Base-by-base conservation (phyloP, 2,888 invertebrate genomes). In the Drosophila dives region DNA sequence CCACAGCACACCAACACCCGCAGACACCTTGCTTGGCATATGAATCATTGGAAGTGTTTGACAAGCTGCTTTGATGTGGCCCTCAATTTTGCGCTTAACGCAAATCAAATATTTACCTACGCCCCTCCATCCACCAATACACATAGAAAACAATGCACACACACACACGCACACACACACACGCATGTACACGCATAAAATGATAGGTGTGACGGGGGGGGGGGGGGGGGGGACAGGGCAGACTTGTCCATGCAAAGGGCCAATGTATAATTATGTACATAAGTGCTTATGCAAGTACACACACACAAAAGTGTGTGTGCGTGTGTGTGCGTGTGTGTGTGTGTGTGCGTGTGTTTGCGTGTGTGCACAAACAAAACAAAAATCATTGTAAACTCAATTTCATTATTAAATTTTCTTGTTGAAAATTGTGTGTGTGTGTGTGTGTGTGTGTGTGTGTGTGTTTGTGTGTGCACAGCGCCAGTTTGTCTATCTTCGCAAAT, bases 331-430 rank as follows among this genome's bases (percentile, higher is more conserved):
- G 54, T n/a, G 23, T 23, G 23, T 29, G 55, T 50, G 62, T 66
- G 75, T 48, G 33, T 38, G 6, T 51, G 50, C 40, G 23, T 40
- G 36, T 40, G 29, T 38, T 51, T 20, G 53, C 53, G 62, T 66
- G 67, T 66, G 60, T 55, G 51, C 54, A 55, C 53, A 88, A 87
- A 81, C 83, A 87, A 89, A 84, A 78, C 90, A 86, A 86, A 90
- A 90, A 86, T 89, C 81, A 85, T 89, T 85, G 90, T 89, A 89
- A 90, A 90, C 89, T 85, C 79, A 89, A 85, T 85, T 85, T 83
- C 85, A 90, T 90, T 85, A 85, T 85, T 85, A 81, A 83, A 90
- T 86, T 90, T 81, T 78, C 85, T 70, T 87, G 80, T 75, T 69
- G 72, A 72, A 66, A 36, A 3, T 23, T 53, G 17, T 33, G n/a